Evolutionary conservation across 2,113 vertebrate species (phyloP).

Genomic region (Pavo muticus): DNA sequence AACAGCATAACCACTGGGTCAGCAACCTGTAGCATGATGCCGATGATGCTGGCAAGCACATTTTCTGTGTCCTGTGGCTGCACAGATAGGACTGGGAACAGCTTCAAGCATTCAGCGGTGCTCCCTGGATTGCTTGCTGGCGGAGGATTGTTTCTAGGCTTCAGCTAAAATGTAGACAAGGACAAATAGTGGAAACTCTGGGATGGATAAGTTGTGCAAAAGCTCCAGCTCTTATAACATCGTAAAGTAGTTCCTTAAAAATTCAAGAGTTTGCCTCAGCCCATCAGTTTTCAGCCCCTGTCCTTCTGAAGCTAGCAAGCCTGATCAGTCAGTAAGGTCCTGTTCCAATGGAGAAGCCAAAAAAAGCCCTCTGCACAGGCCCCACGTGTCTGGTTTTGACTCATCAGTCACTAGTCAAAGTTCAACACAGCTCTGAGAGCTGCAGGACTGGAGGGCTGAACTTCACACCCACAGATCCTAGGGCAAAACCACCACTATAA

Average conservation of each 20-base stretch:
- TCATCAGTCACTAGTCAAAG: too few species aligned
- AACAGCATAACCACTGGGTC: not conserved
- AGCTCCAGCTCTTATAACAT: not conserved
- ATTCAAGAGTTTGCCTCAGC: not conserved
- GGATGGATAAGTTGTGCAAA: not conserved
- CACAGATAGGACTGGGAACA: not conserved
- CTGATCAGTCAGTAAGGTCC: not conserved
- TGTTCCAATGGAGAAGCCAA: not conserved
- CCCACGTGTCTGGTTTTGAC: fast-evolving
- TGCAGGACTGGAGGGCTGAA: fast-evolving
- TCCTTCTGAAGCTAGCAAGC: not conserved
- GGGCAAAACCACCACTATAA: not conserved
- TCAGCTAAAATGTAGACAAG: not conserved
- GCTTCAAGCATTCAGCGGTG: too few species aligned
- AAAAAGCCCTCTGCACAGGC: not conserved
- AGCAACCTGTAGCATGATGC: not conserved
- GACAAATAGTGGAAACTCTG: not conserved
- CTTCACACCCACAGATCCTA: too few species aligned
- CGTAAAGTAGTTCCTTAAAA: not conserved
- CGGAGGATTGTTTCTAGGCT: not conserved
- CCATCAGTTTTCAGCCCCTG: not conserved
- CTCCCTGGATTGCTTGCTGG: not conserved
- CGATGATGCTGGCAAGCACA: not conserved
- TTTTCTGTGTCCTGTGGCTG: not conserved
- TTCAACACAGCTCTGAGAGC: not conserved